phyloP scores from a whole-genome alignment of 2,888 invertebrate genomes.

The Zonitis immaculata region DNA sequence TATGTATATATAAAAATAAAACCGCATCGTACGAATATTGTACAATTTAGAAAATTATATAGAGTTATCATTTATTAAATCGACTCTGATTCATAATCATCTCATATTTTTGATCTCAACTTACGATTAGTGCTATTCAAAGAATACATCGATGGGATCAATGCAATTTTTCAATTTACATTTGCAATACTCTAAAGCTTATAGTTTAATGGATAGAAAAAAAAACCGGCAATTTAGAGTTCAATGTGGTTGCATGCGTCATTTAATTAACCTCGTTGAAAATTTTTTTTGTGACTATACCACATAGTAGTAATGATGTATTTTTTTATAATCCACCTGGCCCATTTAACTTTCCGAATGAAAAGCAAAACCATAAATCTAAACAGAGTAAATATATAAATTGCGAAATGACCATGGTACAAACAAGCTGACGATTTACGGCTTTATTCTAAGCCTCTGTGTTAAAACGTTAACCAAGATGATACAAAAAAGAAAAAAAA shows the following conservation, averaged over 20 bases:
- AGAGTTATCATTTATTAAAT: slow-evolving; percentile 30
- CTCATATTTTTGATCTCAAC: not conserved
- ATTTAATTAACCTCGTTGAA: not conserved
- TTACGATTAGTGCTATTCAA: not conserved
- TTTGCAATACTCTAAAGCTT: too few relatives aligned
- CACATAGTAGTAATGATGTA: slow-evolving; percentile 2
- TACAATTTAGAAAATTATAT: too few relatives aligned
- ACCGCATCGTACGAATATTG: slow-evolving; percentile 27
- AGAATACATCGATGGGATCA: too few relatives aligned
- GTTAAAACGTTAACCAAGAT: slow-evolving; percentile 24
- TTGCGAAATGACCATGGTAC: slow-evolving; percentile 41
- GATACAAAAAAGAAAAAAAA: slow-evolving; percentile 29
- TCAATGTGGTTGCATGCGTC: not conserved
- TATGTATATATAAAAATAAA: too few relatives aligned
- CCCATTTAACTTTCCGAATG: slow-evolving; percentile 32
- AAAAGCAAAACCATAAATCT: slow-evolving; percentile 34
- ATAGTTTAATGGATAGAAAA: too few relatives aligned
- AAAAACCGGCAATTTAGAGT: too few relatives aligned
- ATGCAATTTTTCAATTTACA: too few relatives aligned
- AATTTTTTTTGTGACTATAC: not conserved
- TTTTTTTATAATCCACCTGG: slow-evolving; percentile 21
- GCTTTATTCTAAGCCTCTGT: slow-evolving; percentile 21
- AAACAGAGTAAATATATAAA: slow-evolving; percentile 38
- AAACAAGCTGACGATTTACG: slow-evolving; percentile 38
- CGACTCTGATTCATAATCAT: slow-evolving; percentile 17